A percentile compares a stretch with the other conserved stretches of the same genome.
phyloP scores from a whole-genome alignment of 2,888 invertebrate species.

The Meteorus colon region DNA sequence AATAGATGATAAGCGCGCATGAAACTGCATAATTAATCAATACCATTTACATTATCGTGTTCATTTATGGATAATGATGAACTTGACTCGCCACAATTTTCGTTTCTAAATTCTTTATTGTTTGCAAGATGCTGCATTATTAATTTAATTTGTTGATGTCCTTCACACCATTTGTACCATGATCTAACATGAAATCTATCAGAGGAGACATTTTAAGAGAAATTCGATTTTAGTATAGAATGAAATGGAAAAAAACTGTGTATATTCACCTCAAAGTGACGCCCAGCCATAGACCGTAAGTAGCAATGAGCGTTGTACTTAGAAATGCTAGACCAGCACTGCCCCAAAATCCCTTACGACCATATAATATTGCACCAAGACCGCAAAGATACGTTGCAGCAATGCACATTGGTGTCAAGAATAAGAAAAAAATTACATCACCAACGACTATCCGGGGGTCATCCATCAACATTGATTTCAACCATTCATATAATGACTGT shows the following conservation, averaged over 20 bases:
- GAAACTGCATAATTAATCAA: too few species aligned
- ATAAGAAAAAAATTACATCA: slow-evolving; percentile 73
- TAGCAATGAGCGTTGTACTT: slow-evolving; percentile 64
- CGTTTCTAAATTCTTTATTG: too few species aligned
- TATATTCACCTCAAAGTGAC: slow-evolving; percentile 66
- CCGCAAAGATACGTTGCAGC: slow-evolving; percentile 74
- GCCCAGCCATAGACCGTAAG: slow-evolving; percentile 67
- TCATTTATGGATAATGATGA: too few species aligned
- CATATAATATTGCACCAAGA: slow-evolving; percentile 70
- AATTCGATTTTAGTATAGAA: not conserved
- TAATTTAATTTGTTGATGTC: too few species aligned
- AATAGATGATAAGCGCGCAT: too few species aligned
- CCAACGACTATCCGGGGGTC: slow-evolving; percentile 73
- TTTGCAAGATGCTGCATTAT: too few species aligned
- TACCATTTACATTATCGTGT: too few species aligned
- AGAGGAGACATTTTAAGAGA: too few species aligned
- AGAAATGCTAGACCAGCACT: slow-evolving; percentile 68
- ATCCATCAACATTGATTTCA: slow-evolving; percentile 66
- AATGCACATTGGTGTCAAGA: slow-evolving; percentile 74
- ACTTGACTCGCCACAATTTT: too few species aligned
- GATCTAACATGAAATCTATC: too few species aligned
- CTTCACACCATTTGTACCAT: too few species aligned
- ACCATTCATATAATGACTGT: slow-evolving; percentile 69
- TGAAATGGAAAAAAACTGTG: slow-evolving; percentile 26
- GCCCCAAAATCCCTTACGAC: slow-evolving; percentile 67